phyloP scores from a whole-genome alignment of 2,113 vertebrate species.

The Siniperca knerii region DNA sequence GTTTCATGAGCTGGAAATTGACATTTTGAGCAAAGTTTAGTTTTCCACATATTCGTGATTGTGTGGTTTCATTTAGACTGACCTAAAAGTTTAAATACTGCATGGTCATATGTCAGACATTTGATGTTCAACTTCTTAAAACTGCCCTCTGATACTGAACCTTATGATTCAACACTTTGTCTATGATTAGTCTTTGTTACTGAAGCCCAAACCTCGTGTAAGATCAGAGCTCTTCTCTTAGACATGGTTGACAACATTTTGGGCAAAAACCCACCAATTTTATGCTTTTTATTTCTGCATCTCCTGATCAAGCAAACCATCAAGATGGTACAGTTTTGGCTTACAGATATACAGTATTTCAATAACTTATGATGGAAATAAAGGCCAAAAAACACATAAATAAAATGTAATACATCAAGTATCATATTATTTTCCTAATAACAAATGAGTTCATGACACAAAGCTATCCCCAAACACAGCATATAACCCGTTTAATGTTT shows the following conservation, averaged over 20 bases:
- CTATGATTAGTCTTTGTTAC: not conserved
- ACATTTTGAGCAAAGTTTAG: slow-evolving; percentile 17
- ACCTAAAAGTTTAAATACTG: not conserved
- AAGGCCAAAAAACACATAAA: not conserved
- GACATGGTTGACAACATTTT: not conserved
- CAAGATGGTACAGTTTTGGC: not conserved
- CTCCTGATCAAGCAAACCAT: slow-evolving; percentile 11
- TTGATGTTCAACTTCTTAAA: not conserved
- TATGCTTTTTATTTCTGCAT: slow-evolving; percentile 6
- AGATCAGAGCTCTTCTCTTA: slow-evolving; percentile 21
- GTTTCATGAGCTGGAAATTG: slow-evolving; percentile 51
- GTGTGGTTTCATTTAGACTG: slow-evolving; percentile 6
- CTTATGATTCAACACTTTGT: slow-evolving; percentile 4
- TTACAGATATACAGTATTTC: not conserved
- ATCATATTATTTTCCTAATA: not conserved
- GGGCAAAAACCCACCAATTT: not conserved
- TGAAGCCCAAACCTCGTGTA: not conserved
- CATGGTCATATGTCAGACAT: slow-evolving; percentile 18
- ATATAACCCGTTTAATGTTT: not conserved
- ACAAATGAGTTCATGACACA: not conserved
- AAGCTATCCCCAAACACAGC: not conserved
- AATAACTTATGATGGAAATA: not conserved
- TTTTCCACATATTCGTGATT: slow-evolving; percentile 21
- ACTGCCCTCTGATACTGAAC: not conserved
- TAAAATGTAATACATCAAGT: not conserved